These are phyloP conservation scores for Noctuana brunneofusca DNA, from an alignment of 2,888 invertebrate species.

Conservation along the genomic window DNA sequence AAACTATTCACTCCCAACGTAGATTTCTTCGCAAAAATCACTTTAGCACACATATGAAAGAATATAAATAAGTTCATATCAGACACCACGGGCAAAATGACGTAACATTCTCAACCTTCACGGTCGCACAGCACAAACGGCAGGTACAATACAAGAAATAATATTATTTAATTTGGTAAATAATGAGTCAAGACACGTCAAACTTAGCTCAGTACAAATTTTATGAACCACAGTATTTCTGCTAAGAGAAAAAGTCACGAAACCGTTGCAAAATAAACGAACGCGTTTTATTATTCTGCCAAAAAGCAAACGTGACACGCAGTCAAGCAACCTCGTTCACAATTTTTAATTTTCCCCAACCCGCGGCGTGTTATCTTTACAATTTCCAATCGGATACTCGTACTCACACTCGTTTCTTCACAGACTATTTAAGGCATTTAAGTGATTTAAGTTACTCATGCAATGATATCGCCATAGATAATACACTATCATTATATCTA, in stretches of 20 bases:
- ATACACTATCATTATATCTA: no score
- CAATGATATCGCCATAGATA: no score
- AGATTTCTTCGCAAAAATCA: conserved; percentile 57
- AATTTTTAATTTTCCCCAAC: conserved; percentile 51
- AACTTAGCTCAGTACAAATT: conserved; percentile 47
- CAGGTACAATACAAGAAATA: conserved; percentile 61
- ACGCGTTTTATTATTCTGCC: conserved; percentile 69
- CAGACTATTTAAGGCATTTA: no score
- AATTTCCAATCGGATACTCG: conserved; percentile 39
- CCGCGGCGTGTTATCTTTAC: conserved; percentile 46
- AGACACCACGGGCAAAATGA: conserved; percentile 78
- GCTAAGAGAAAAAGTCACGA: conserved; percentile 48
- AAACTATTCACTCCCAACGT: conserved; percentile 51
- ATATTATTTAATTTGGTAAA: conserved; percentile 49
- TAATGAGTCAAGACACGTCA: conserved; percentile 48
- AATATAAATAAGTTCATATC: conserved; percentile 67
- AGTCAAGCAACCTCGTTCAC: conserved; percentile 74
- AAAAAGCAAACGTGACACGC: conserved; percentile 81
- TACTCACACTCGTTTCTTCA: no score
- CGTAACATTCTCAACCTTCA: conserved; percentile 83
- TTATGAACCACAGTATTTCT: conserved; percentile 45
- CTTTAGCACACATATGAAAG: conserved; percentile 55
- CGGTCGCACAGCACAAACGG: conserved; percentile 75
- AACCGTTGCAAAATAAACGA: conserved; percentile 62
- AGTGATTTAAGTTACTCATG: no score